Percentiles rank a stretch among this genome's conserved stretches.
These are phyloP conservation scores for Sturnus vulgaris DNA, from an alignment of 2,113 vertebrate species.

Conservation along the genomic window DNA sequence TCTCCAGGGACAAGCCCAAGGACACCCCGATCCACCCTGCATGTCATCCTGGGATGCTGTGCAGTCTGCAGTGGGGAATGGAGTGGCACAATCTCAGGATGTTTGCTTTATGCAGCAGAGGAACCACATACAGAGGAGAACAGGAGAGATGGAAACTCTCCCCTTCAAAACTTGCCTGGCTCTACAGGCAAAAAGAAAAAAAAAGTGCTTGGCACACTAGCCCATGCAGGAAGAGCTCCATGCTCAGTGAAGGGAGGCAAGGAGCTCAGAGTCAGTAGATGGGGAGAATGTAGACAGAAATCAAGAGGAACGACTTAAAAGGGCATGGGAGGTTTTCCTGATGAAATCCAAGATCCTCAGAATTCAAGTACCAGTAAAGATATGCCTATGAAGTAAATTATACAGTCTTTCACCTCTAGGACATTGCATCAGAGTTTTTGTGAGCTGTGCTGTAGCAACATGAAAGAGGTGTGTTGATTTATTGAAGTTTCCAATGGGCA, in stretches of 20 bases:
- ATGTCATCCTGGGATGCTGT: background rate
- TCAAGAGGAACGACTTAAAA: background rate
- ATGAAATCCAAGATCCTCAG: background rate
- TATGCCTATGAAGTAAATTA: background rate
- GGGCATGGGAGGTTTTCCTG: background rate
- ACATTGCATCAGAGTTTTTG: background rate
- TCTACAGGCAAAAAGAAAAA: background rate
- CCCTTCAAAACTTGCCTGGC: background rate
- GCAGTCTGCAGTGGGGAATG: background rate
- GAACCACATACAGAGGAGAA: accelerated
- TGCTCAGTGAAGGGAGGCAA: background rate
- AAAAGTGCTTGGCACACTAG: background rate
- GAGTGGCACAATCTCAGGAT: background rate
- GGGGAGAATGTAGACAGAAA: background rate
- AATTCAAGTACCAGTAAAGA: background rate
- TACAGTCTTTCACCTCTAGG: background rate
- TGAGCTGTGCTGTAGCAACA: background rate
- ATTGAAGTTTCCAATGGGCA: background rate
- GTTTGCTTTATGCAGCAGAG: background rate
- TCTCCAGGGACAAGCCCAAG: background rate
- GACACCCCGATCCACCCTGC: background rate
- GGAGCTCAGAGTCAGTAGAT: background rate
- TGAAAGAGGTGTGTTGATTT: background rate
- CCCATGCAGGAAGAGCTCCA: background rate
- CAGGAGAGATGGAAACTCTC: background rate